Conservation (phyloP, 2,888 invertebrate species). For the Platycheirus rosarum region DNA sequence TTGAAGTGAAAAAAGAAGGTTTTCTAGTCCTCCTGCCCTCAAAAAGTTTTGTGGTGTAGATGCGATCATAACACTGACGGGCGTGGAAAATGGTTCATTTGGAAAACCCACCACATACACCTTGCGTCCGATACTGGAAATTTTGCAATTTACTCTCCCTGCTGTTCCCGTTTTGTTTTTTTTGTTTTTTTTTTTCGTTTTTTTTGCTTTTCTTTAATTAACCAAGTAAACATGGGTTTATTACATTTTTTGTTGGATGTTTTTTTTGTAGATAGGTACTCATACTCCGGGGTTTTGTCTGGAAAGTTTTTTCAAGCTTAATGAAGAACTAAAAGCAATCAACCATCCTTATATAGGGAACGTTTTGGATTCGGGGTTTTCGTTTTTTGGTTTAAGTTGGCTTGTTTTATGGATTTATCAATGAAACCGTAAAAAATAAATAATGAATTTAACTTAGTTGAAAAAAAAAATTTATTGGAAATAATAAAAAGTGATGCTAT, state of each 20-base stretch:
- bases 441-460: no score
- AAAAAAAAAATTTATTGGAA: no score
- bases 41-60: constrained; percentile 14
- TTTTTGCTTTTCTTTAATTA: constrained; percentile 70
- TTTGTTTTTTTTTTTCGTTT: constrained; percentile 43
- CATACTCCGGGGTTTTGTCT: constrained; percentile 4
- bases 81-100: constrained; percentile 15
- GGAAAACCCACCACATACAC: constrained; percentile 1
- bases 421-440: no score
- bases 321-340: constrained; percentile 4
- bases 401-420: not conserved
- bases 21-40: constrained; percentile 30
- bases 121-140: constrained; percentile 4
- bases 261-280: no score
- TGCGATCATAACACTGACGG: constrained; percentile 25
- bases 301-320: constrained; percentile 18
- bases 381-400: not conserved
- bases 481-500: no score
- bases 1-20: constrained; percentile 63
- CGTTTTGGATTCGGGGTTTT: no score
- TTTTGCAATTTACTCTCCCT: constrained; percentile 33
- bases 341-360: no score
- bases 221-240: constrained; percentile 62
- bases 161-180: not conserved
- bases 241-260: constrained; percentile 22